Evolutionary conservation across 2,888 invertebrate genomes (phyloP), one percentile per base, ranked within the genome.

Genomic region (Eristalis pertinax): DNA sequence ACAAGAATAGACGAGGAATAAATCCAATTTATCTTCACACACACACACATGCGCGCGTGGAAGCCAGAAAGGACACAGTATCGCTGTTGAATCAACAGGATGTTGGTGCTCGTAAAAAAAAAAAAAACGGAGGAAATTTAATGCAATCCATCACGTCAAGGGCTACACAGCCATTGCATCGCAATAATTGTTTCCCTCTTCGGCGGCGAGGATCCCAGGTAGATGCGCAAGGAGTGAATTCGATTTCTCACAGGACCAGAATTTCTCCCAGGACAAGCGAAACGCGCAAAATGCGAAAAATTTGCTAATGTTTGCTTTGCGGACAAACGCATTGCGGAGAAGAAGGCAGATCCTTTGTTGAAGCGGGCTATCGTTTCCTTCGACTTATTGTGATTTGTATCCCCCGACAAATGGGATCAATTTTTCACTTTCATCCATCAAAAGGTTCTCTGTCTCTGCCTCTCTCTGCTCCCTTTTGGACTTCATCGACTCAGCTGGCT

Each of bases 41-140:
- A 70, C 2, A 29, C 15, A 43, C 41, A 79, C 69, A 58, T 26
- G 15, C 29, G 58, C 75, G 65, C 38, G 67, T 80, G 74, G 70
- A 29, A 84, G 81, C 76, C 63, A 76, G 2, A 56, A 62, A 65
- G 75, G 26, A 64, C 4, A 10, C 13, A 15, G 24, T 10, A 8
- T 15, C 22, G 10, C 62, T 24, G n/a, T 84, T 89, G 89, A 89
- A 90, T 90, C 90, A 90, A 89, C 90, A 89, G 90, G 90, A 90
- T 89, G 89, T 84, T 78, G 87, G 85, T 89, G 86, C 88, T 89
- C 84, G 85, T 67, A 79, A 76, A 76, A 72, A 89, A 77, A n/a
- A n/a, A n/a, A n/a, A n/a, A n/a, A n/a, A n/a, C n/a, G 58, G 41
- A 26, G n/a, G 41, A 72, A 76, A 75, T 38, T 78, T 79, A 79